Base-by-base conservation (phyloP, 2,888 invertebrate genomes). In the Eucera pruinosa region DNA sequence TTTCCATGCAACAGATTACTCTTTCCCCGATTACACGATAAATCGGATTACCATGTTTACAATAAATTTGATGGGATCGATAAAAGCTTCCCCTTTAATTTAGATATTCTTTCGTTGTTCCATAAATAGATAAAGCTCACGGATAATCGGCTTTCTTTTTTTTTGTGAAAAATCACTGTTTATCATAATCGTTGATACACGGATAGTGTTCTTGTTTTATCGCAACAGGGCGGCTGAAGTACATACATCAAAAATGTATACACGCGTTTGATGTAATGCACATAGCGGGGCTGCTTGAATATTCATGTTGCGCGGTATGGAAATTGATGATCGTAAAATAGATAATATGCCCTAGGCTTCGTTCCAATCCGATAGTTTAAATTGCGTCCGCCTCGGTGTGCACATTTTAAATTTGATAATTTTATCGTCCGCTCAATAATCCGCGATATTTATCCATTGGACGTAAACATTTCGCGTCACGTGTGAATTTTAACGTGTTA, bases 301-400 rank as follows among this genome's bases (percentile, higher is more conserved):
- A 84, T 84, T 83, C 84, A 80, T 77, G 64, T 66, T 48, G 67
- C 62, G 52, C 60, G 55, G 82, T 70, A 78, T 73, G 70, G 75
- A 80, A 80, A 80, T 68, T 57, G 66, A 81, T 50, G 64, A 70
- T 80, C 55, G 64, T 48, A 66, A 77, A 80, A 66, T 69, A 77
- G 66, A 75, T 80, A 74, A 77, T 69, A 58, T 55, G 55, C 61
- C 43, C 50, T 71, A 66, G 57, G 79, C 65, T 74, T 78, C 23
- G 55, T 64, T 66, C 52, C 43, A 50, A 75, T 75, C 55, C 50
- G 68, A 74, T 67, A 65, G 60, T 30, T 48, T 50, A 62, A 71
- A 71, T 73, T 48, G 60, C 48, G 58, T 23, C 25, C 43, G 27
- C 18, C 7, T 20, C n/a, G 18, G 13, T 11, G 20, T 27, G 9